phyloP scores from a whole-genome alignment of 1,140 invertebrate species.

The Trichonephila inaurata region DNA sequence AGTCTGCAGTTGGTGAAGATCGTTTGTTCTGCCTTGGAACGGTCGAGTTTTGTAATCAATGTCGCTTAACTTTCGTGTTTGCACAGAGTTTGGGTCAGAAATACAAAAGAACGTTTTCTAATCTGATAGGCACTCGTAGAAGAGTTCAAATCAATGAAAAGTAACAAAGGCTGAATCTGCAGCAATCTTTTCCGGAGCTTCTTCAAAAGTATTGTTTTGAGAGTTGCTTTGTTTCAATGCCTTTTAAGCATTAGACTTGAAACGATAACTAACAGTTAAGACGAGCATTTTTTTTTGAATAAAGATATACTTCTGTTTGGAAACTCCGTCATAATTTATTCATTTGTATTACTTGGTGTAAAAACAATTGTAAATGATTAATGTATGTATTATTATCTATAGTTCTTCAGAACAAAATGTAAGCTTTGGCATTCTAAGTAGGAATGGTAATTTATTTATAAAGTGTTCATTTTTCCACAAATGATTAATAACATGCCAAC shows the following conservation, averaged over 20 bases:
- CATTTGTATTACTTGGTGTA: too few relatives aligned
- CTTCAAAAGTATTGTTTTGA: background rate
- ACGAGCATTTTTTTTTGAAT: background rate
- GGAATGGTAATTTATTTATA: too few relatives aligned
- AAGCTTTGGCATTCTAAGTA: too few relatives aligned
- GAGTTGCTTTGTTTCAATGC: background rate
- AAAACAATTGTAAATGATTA: too few relatives aligned
- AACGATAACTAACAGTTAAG: background rate
- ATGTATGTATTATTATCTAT: too few relatives aligned
- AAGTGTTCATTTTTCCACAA: too few relatives aligned
- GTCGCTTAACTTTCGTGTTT: constrained; percentile 16
- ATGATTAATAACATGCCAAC: too few relatives aligned
- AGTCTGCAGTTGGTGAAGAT: background rate
- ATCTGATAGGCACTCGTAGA: background rate
- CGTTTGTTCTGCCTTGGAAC: background rate
- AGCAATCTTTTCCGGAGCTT: background rate
- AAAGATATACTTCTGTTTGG: too few relatives aligned
- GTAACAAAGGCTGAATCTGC: background rate
- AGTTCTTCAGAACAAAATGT: too few relatives aligned
- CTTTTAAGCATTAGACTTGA: background rate
- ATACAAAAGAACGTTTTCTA: background rate
- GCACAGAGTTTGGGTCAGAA: background rate
- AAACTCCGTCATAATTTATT: too few relatives aligned
- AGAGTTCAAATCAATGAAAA: background rate
- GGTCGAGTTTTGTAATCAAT: background rate